Evolutionary conservation across 2,113 vertebrate species (phyloP), one percentile per base, ranked within the genome.

Genomic region (Mormyrus lacerda): DNA sequence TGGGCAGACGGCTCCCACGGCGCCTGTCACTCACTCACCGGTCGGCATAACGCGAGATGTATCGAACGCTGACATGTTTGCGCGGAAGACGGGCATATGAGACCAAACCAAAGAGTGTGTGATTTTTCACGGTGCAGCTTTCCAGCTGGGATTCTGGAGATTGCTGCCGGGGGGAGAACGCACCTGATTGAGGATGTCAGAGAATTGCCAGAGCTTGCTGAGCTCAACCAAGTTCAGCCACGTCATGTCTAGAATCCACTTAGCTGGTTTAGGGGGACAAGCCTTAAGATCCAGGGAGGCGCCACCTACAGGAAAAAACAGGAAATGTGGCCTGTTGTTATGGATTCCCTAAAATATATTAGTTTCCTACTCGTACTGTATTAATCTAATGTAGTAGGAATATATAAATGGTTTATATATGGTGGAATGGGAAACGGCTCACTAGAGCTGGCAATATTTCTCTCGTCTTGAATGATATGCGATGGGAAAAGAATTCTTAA

Each of bases 191-290:
- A 99, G 95, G 92, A 99, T 94, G 92, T 97, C 96, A 91, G 97
- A 97, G 93, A 99, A 99, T 89, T 97, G 97, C 92, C 96, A 94
- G 15, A 98, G 95, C 91, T 99, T 99, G 93, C 97, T 97, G 73
- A 99, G 97, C 89, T 97, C 97, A 55, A 99, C 98, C 91, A 99
- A 95, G 90, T 99, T 99, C 87, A 99, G 92, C 98, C 98, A 99
- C 31, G 97, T 98, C 96, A 98, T 97, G 90, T 99, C 98, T 85
- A 98, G 93, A 89, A 99, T 99, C 98, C 98, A 99, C 91, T 97
- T 99, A 51, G 97, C 96, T 3, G 97, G 96, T 93, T 99, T 99
- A 48, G 96, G 95, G 88, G 97, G 97, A 90, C 97, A 99, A 58
- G 97, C 94, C 93, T 98, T 99, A 51, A 99, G 96, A 91, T 99